Conservation (phyloP, 2,797 vertebrate genomes). For the Pygocentrus nattereri region DNA sequence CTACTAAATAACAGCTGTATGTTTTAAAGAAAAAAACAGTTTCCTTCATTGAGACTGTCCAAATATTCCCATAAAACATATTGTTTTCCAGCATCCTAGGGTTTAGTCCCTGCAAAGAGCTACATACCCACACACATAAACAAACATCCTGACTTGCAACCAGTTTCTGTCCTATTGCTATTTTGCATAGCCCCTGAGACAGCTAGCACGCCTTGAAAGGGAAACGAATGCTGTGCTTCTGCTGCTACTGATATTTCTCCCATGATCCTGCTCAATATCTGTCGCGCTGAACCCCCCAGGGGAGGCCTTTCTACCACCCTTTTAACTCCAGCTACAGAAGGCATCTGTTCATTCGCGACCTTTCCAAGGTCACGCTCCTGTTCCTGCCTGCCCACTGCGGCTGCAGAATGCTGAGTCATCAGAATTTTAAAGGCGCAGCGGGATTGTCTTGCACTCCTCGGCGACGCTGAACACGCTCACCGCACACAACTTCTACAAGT, state of each 20-base stretch:
- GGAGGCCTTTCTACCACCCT: constrained; percentile 39
- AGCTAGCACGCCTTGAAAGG: neutral
- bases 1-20: neutral
- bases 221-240: constrained; percentile 18
- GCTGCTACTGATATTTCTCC: constrained; percentile 38
- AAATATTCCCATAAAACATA: neutral
- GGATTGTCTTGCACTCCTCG: constrained; percentile 48
- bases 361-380: constrained; percentile 54
- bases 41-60: neutral
- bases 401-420: constrained; percentile 48
- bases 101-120: neutral
- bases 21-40: no score
- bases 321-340: constrained; percentile 53
- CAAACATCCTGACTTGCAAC: constrained; percentile 22
- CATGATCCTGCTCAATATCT: constrained; percentile 37
- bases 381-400: constrained; percentile 45
- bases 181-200: constrained; percentile 14
- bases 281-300: constrained; percentile 15
- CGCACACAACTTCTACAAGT: constrained; percentile 14
- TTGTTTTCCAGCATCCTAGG: neutral
- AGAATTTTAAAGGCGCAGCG: constrained; percentile 39
- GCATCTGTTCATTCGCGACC: constrained; percentile 48
- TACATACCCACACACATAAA: neutral
- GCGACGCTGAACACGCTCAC: neutral
- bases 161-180: constrained; percentile 21